These are phyloP conservation scores for Pectinophora gossypiella DNA, from an alignment of 1,140 invertebrate species.

Conservation along the genomic window DNA sequence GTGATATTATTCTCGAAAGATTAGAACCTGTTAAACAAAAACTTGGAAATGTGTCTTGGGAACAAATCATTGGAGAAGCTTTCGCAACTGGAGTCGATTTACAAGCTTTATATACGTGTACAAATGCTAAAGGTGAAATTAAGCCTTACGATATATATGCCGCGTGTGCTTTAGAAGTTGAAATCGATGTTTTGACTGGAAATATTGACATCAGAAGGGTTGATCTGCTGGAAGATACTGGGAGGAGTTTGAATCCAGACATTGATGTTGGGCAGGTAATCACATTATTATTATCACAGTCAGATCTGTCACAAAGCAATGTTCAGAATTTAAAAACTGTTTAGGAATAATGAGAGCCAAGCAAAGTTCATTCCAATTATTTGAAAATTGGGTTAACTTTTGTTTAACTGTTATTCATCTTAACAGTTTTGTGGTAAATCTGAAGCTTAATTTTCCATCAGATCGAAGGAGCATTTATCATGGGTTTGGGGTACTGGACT, in stretches of 20 bases:
- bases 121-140: constrained; percentile 66
- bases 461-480: constrained; percentile 86
- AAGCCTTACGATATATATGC: constrained; percentile 79
- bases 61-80: constrained; percentile 76
- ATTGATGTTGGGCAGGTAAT: constrained; percentile 89
- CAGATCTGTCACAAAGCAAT: too few species aligned
- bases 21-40: constrained; percentile 77
- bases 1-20: constrained; percentile 77
- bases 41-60: constrained; percentile 77
- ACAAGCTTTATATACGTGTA: constrained; percentile 79
- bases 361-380: too few species aligned
- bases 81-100: constrained; percentile 77
- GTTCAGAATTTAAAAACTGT: neutral
- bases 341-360: too few species aligned
- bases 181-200: constrained; percentile 89
- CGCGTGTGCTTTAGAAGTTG: constrained; percentile 79
- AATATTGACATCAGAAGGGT: constrained; percentile 80
- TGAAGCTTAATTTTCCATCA: constrained; percentile 13
- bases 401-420: too few species aligned
- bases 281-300: too few species aligned
- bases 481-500: constrained; percentile 88
- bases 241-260: constrained; percentile 83
- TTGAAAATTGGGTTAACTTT: too few species aligned
- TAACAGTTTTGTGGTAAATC: too few species aligned
- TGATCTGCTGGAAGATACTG: constrained; percentile 86